Conservation (phyloP, 2,888 invertebrate species). For the Anorthoa munda region DNA sequence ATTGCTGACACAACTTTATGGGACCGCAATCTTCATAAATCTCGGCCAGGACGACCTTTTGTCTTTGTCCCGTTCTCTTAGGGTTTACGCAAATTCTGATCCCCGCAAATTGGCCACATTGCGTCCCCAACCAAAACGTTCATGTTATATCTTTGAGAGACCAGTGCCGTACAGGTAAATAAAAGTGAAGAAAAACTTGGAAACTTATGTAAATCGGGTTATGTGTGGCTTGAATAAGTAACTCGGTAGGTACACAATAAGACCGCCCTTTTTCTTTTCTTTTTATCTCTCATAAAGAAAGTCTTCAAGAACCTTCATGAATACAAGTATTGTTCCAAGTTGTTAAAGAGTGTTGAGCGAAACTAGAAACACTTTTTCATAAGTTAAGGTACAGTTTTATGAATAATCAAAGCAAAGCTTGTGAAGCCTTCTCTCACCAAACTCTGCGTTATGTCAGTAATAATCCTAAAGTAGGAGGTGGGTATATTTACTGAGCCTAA, state of each 20-base stretch:
- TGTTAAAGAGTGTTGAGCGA: slow-evolving; percentile 62
- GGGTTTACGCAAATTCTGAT: slow-evolving; percentile 86
- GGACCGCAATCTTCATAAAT: slow-evolving; percentile 87
- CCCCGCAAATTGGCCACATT: slow-evolving; percentile 83
- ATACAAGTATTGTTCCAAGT: slow-evolving; percentile 67
- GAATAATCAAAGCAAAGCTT: slow-evolving; percentile 61
- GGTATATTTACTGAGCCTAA: slow-evolving; percentile 70
- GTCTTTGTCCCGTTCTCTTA: slow-evolving; percentile 83
- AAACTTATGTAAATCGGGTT: slow-evolving; percentile 81
- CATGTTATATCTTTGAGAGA: slow-evolving; percentile 75
- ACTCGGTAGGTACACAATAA: slow-evolving; percentile 74
- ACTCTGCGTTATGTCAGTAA: slow-evolving; percentile 45
- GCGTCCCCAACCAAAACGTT: slow-evolving; percentile 71
- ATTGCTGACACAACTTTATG: slow-evolving; percentile 73
- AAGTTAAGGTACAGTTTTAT: slow-evolving; percentile 64
- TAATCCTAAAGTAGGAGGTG: slow-evolving; percentile 55
- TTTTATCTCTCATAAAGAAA: slow-evolving; percentile 66
- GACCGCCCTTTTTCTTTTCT: slow-evolving; percentile 67
- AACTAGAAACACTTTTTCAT: slow-evolving; percentile 65
- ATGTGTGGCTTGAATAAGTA: slow-evolving; percentile 80
- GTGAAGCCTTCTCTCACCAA: slow-evolving; percentile 49
- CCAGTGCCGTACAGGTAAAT: slow-evolving; percentile 76
- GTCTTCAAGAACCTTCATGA: slow-evolving; percentile 71
- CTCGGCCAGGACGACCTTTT: slow-evolving; percentile 84
- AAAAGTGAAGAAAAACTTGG: slow-evolving; percentile 76